phyloP scores from a whole-genome alignment of 2,113 vertebrate genomes.

The Paralichthys olivaceus region DNA sequence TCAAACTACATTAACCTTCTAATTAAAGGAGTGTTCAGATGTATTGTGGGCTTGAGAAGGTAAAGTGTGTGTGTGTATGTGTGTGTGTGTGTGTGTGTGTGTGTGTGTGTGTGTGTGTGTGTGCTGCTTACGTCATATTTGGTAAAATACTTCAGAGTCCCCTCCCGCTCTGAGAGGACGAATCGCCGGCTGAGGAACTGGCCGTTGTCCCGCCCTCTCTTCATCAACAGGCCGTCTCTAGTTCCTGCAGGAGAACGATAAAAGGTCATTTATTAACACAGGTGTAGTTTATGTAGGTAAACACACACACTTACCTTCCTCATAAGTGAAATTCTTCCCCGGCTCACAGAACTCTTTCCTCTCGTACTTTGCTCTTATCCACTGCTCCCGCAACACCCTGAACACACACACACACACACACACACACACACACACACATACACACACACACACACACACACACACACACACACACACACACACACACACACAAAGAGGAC shows the following conservation, averaged over 20 bases:
- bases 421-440: not conserved
- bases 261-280: slow-evolving; percentile 8
- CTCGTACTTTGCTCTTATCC: slow-evolving; percentile 92
- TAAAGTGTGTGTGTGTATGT: not conserved
- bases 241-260: slow-evolving; percentile 72
- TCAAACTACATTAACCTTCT: not conserved
- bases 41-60: not conserved
- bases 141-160: slow-evolving; percentile 89
- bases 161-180: slow-evolving; percentile 88
- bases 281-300: not conserved
- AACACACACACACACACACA: slow-evolving; percentile 21
- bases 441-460: too few species aligned
- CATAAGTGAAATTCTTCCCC: slow-evolving; percentile 76
- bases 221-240: slow-evolving; percentile 88
- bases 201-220: slow-evolving; percentile 89
- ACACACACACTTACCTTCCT: slow-evolving; percentile 78
- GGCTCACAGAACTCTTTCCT: slow-evolving; percentile 85
- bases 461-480: too few species aligned
- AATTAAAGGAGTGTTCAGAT: not conserved
- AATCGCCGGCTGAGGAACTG: slow-evolving; percentile 90
- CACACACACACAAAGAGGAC: too few species aligned
- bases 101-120: not conserved
- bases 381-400: slow-evolving; percentile 91
- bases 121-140: slow-evolving; percentile 88
- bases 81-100: slow-evolving; percentile 1